phyloP scores from a whole-genome alignment of 2,113 vertebrate species.

The Origma solitaria region DNA sequence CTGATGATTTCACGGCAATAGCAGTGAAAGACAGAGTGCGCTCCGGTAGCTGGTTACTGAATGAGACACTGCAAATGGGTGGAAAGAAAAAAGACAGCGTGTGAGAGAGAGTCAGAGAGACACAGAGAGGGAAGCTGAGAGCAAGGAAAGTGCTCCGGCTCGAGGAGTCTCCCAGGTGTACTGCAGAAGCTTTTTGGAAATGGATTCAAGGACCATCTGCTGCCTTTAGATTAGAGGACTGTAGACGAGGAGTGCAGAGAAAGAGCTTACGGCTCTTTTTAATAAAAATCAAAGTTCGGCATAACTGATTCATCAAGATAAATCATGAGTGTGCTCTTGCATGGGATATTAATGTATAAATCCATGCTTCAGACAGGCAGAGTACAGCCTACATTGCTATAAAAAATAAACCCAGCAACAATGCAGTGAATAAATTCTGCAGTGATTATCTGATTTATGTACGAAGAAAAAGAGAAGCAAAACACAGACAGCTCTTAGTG shows the following conservation, averaged over 20 bases:
- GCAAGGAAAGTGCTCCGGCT: slow-evolving; percentile 52
- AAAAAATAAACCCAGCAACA: slow-evolving; percentile 29
- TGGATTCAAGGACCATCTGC: slow-evolving; percentile 71
- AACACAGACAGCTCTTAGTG: not conserved
- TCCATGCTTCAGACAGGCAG: slow-evolving; percentile 6
- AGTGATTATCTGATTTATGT: slow-evolving; percentile 33
- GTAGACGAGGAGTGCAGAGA: not conserved
- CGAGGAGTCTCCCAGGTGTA: slow-evolving; percentile 29
- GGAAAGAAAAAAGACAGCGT: slow-evolving; percentile 6
- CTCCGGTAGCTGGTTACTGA: slow-evolving; percentile 26
- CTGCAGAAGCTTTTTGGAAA: slow-evolving; percentile 70
- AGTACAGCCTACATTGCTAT: slow-evolving; percentile 14
- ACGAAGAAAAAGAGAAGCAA: slow-evolving; percentile 10
- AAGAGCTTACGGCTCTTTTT: slow-evolving; percentile 8
- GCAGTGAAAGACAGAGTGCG: slow-evolving; percentile 43
- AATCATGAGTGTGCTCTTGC: slow-evolving; percentile 30
- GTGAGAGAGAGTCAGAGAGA: slow-evolving; percentile 30
- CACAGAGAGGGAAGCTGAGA: slow-evolving; percentile 50
- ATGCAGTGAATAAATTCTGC: slow-evolving; percentile 57
- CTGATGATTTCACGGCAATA: slow-evolving; percentile 77
- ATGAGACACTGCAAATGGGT: slow-evolving; percentile 37
- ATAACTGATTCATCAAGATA: slow-evolving; percentile 41
- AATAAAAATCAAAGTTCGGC: slow-evolving; percentile 58
- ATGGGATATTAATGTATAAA: slow-evolving; percentile 18
- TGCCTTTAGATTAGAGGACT: slow-evolving; percentile 52